Evolutionary conservation across 2,113 vertebrate species (phyloP).

Genomic region (Lutjanus erythropterus): DNA sequence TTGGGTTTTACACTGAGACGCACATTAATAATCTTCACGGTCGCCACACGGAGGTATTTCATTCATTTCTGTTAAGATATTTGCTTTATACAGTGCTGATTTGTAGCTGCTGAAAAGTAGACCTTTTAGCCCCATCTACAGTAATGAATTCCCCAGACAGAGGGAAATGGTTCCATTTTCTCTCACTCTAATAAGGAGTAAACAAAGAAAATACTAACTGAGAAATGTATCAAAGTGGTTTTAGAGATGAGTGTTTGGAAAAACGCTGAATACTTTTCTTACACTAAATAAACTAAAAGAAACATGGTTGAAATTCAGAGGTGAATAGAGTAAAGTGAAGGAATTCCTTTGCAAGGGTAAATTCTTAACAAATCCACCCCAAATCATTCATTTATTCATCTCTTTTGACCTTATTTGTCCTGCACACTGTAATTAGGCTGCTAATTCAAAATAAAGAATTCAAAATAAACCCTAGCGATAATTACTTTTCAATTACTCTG

Average conservation of each 20-base stretch:
- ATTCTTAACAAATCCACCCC: neutral
- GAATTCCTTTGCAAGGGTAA: neutral
- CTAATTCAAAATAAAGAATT: constrained; percentile 18
- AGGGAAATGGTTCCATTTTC: neutral
- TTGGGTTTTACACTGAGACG: neutral
- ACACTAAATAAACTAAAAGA: neutral
- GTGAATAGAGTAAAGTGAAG: neutral
- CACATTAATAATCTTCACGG: neutral
- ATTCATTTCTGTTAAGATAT: constrained; percentile 2
- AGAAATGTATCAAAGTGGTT: neutral
- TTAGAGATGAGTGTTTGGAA: neutral
- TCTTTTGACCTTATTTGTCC: neutral
- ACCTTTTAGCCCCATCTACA: constrained; percentile 10
- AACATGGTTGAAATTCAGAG: neutral
- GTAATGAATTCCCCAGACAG: neutral
- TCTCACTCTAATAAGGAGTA: neutral
- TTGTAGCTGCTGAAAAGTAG: neutral
- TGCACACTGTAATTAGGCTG: neutral
- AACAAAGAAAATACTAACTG: constrained; percentile 7
- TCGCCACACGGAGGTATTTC: neutral
- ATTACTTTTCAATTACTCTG: constrained; percentile 20
- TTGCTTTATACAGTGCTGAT: constrained; percentile 6
- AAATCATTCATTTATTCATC: neutral
- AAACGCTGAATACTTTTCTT: neutral
- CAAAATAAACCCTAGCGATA: neutral